phyloP scores from a whole-genome alignment of 92 coral and sea anemone species.

The Parazoanthus atlanticus region DNA sequence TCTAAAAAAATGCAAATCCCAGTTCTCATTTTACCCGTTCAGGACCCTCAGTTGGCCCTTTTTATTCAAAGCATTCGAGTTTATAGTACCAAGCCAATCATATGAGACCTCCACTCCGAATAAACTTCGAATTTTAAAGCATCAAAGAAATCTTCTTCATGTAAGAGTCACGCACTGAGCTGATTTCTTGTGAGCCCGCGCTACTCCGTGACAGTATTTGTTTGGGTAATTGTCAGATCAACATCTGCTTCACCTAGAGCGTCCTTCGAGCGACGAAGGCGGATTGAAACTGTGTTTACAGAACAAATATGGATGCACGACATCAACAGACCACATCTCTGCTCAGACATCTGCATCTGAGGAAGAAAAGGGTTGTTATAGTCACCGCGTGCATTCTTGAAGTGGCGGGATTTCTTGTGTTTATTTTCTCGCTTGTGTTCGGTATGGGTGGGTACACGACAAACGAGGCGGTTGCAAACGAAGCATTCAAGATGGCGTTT shows the following conservation, averaged over 20 bases:
- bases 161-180: background rate
- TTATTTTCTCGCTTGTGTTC: conserved; percentile 18
- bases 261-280: background rate
- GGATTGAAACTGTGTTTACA: background rate
- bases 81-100: too few relatives aligned
- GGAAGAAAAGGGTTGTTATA: conserved; percentile 32
- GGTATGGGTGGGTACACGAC: conserved; percentile 16
- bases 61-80: too few relatives aligned
- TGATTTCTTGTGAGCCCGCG: background rate
- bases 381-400: conserved; percentile 28
- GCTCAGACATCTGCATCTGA: background rate
- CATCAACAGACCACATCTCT: conserved; percentile 35
- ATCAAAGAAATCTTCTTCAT: too few relatives aligned
- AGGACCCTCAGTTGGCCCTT: too few relatives aligned
- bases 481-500: conserved; percentile 13
- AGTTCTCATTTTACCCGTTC: too few relatives aligned
- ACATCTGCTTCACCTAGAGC: background rate
- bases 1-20: too few relatives aligned
- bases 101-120: too few relatives aligned
- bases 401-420: conserved; percentile 18
- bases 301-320: conserved; percentile 1
- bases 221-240: background rate
- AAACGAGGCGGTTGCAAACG: conserved; percentile 2
- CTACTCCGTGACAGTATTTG: background rate
- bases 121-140: too few relatives aligned